These are phyloP conservation scores for Allygus modestus DNA, from an alignment of 2,888 invertebrate species.

Conservation along the genomic window DNA sequence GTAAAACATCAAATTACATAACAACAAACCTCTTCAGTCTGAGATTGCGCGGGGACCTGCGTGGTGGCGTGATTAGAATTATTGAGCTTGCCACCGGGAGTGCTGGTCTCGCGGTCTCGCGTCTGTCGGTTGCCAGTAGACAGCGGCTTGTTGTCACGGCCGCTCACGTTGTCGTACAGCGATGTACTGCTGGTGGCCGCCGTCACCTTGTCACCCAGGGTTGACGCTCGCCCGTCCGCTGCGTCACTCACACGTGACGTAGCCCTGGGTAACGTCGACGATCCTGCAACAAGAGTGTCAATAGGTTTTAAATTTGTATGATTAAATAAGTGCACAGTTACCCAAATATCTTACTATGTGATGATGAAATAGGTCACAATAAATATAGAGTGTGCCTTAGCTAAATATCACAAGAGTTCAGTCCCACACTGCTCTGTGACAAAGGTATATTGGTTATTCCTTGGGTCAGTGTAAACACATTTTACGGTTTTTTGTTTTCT, in stretches of 20 bases:
- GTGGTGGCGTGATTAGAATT: slow-evolving; percentile 69
- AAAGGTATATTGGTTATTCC: too few species aligned
- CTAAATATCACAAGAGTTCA: too few species aligned
- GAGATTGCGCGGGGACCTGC: slow-evolving; percentile 69
- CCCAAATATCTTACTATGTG: too few species aligned
- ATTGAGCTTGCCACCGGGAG: slow-evolving; percentile 70
- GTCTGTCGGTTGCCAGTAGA: slow-evolving; percentile 69
- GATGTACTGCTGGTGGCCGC: slow-evolving; percentile 93
- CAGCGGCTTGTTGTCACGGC: slow-evolving; percentile 70
- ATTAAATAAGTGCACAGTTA: too few species aligned
- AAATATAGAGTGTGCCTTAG: too few species aligned
- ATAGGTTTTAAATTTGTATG: too few species aligned
- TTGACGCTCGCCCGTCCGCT: slow-evolving; percentile 67
- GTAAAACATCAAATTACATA: too few species aligned
- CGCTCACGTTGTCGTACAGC: slow-evolving; percentile 89
- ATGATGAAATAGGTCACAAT: too few species aligned
- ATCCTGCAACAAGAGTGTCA: slow-evolving; percentile 79
- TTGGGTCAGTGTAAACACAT: too few species aligned
- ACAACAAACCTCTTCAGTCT: slow-evolving; percentile 70
- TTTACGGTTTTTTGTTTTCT: too few species aligned
- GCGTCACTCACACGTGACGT: slow-evolving; percentile 82
- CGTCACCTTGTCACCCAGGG: slow-evolving; percentile 77
- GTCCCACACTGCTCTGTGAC: too few species aligned
- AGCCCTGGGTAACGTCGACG: slow-evolving; percentile 90
- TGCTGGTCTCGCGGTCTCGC: slow-evolving; percentile 71